Base-by-base conservation (phyloP, 92 coral and sea anemone genomes). In the Siderastrea siderea region DNA sequence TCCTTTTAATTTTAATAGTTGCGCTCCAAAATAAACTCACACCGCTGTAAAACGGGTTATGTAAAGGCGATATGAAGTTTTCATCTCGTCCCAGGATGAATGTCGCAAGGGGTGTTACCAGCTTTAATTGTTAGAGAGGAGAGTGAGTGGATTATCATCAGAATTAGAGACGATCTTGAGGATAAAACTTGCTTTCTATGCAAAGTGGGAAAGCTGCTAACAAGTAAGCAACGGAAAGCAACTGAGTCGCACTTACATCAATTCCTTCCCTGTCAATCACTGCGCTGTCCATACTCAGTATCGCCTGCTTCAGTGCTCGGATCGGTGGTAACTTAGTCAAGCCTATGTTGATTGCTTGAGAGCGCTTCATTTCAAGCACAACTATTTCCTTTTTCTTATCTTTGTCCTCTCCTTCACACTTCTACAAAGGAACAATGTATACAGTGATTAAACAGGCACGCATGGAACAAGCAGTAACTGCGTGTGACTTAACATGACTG, bases 311-410 rank as follows among this genome's bases (percentile, higher is more conserved):
- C 49, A 96, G 84, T 10, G 99, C 90, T 76, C 96, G 78, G 59
- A 96, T 87, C 14, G 98, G 98, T 47, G 99, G 97, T 6, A 94
- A 80, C 86, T 97, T 97, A 51, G 99, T 97, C 73, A 97, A 86
- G 5, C 93, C 99, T 50, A 97, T 97, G 90, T 97, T 97, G 89
- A 97, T 97, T 48, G 93, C 95, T 90, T 97, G 99, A 4, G 99
- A 97, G 65, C 99, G 91, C 83, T 97, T 97, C 91, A 97, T 87
- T 83, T 97, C 99, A 61, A 97, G 81, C 38, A 97, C 96, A 26
- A 97, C 97, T 11, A 97, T 94, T 79, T 97, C 99, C 78, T 92
- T 97, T 66, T 95, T 93, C 91, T 85, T 92, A 65, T 97, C 98
- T 81, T 93, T 96, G 26, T 94, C 99, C 4, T 96, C 98, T 2